Conservation (phyloP, 2,797 vertebrate species). For the Hydrophis major region DNA sequence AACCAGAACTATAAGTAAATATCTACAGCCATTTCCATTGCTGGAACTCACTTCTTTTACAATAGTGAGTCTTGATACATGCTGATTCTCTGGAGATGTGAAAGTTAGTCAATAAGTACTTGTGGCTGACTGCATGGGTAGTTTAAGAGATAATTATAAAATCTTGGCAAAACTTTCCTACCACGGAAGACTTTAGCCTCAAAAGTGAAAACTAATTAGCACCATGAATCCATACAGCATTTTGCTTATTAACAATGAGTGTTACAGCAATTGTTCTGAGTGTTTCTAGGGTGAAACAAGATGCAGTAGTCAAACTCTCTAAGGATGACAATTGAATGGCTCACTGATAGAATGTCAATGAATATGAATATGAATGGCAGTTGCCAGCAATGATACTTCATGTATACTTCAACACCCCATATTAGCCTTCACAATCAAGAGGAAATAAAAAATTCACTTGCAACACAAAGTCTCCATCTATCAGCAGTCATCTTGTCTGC, state of each 20-base stretch:
- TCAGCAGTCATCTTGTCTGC: not conserved
- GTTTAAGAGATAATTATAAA: not conserved
- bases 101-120: not conserved
- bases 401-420: conserved; percentile 16
- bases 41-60: not conserved
- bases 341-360: conserved; percentile 4
- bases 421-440: conserved; percentile 28
- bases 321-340: not conserved
- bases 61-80: not conserved
- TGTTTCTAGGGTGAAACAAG: not conserved
- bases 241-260: conserved; percentile 25
- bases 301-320: not conserved
- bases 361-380: conserved; percentile 12
- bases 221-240: not conserved
- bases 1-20: not conserved
- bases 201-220: conserved; percentile 3
- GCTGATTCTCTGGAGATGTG: not conserved
- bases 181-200: not conserved
- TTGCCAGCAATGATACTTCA: conserved; percentile 16
- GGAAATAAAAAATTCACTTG: conserved; percentile 20
- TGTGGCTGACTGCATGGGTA: not conserved
- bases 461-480: conserved; percentile 5
- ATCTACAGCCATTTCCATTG: not conserved
- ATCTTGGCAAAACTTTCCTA: not conserved
- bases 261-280: conserved; percentile 6